A percentile compares a stretch with the other conserved stretches of the same genome.
Evolutionary conservation across 2,888 invertebrate species (phyloP).

Genomic region (Itoplectis maculator): DNA sequence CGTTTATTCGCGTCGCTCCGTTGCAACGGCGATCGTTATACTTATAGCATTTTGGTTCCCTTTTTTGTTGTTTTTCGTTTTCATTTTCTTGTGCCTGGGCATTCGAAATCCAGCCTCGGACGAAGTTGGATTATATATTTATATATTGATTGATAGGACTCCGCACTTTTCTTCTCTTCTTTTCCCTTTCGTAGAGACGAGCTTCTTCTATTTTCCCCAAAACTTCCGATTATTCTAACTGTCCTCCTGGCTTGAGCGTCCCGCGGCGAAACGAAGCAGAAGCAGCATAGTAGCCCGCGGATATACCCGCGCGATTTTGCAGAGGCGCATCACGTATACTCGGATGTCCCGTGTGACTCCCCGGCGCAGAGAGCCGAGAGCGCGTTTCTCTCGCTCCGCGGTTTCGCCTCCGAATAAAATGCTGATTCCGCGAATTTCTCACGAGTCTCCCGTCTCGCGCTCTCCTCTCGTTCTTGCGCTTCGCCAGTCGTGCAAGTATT

Average conservation of each 20-base stretch:
- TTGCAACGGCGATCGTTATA: slow-evolving; percentile 11
- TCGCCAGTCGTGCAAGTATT: slow-evolving; percentile 60
- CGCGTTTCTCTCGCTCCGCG: slow-evolving; percentile 34
- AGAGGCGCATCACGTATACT: slow-evolving; percentile 67
- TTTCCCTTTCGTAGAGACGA: too few species aligned
- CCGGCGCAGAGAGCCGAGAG: neutral
- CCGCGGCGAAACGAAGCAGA: slow-evolving; percentile 2
- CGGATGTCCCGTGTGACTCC: slow-evolving; percentile 55
- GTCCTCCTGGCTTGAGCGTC: neutral
- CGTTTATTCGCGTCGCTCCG: slow-evolving; percentile 9
- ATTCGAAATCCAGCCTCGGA: neutral
- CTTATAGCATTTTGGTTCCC: slow-evolving; percentile 28
- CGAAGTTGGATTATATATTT: slow-evolving; percentile 3
- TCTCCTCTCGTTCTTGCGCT: slow-evolving; percentile 35
- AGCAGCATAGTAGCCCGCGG: too few species aligned
- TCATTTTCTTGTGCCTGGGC: too few species aligned
- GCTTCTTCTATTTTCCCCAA: slow-evolving; percentile 19
- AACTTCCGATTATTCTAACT: slow-evolving; percentile 24
- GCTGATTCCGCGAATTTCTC: slow-evolving; percentile 66
- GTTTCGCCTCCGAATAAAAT: slow-evolving; percentile 54
- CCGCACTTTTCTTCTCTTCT: neutral
- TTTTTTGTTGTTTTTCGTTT: too few species aligned
- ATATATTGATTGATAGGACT: slow-evolving; percentile 21
- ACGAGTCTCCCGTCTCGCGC: slow-evolving; percentile 49
- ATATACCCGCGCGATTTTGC: slow-evolving; percentile 42